A percentile compares a stretch with the other conserved stretches of the same genome.
These are phyloP conservation scores for Saimiri boliviensis DNA, from an alignment of 2,113 vertebrate species.

Conservation along the genomic window DNA sequence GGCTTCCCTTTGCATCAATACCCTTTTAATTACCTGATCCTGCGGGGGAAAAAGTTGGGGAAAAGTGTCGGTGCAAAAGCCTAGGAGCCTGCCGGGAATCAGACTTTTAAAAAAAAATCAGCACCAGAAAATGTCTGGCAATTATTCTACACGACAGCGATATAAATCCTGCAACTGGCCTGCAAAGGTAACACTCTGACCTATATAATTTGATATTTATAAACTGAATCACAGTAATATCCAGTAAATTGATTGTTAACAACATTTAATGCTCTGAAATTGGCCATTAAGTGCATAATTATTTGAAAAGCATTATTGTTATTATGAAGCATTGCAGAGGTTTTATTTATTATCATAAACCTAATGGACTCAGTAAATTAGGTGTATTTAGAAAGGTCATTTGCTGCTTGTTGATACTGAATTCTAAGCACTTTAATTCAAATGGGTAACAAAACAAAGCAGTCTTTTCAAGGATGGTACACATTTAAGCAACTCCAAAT, in stretches of 20 bases:
- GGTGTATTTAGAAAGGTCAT: constrained; percentile 76
- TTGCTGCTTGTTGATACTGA: constrained; percentile 67
- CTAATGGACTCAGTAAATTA: constrained; percentile 76
- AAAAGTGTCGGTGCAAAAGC: constrained; percentile 56
- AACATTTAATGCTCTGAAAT: constrained; percentile 80
- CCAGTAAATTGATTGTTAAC: constrained; percentile 83
- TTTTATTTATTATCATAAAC: constrained; percentile 82
- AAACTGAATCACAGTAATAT: constrained; percentile 76
- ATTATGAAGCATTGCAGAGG: constrained; percentile 78
- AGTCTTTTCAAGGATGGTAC: constrained; percentile 34
- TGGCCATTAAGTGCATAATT: constrained; percentile 78
- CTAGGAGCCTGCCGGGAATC: constrained; percentile 30
- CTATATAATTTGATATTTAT: constrained; percentile 81
- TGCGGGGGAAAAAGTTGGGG: constrained; percentile 56
- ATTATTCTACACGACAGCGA: constrained; percentile 35
- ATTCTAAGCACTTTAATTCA: constrained; percentile 66
- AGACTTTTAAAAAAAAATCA: neutral
- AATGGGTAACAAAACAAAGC: constrained; percentile 49
- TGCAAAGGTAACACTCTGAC: constrained; percentile 74
- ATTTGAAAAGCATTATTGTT: constrained; percentile 80
- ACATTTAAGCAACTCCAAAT: neutral
- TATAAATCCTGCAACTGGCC: constrained; percentile 64
- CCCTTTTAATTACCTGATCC: constrained; percentile 78
- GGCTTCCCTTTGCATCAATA: constrained; percentile 68
- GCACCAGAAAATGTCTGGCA: neutral